These are phyloP conservation scores for Oryctes rhinoceros DNA, from an alignment of 1,140 invertebrate species.

Conservation along the genomic window DNA sequence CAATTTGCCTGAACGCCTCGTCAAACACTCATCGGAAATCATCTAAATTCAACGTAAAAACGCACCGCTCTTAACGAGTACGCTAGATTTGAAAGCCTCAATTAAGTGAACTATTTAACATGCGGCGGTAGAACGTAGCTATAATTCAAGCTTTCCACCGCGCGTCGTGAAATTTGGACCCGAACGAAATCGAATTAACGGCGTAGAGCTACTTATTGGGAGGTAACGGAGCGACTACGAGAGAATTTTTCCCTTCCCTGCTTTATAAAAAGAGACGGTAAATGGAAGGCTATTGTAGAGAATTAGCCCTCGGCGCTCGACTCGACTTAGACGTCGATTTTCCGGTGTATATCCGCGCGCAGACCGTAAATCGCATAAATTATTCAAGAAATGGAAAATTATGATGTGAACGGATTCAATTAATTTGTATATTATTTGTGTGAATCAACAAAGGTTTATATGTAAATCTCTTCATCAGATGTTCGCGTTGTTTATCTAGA, in stretches of 20 bases:
- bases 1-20: background rate
- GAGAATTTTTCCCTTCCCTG: background rate
- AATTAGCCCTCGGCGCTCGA: background rate
- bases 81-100: slow-evolving; percentile 7
- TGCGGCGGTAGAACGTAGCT: background rate
- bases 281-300: background rate
- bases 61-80: slow-evolving; percentile 6
- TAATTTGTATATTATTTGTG: background rate
- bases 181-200: background rate
- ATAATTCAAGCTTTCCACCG: background rate
- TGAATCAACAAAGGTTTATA: slow-evolving; percentile 12
- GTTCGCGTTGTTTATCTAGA: slow-evolving; percentile 4
- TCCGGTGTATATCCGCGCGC: background rate
- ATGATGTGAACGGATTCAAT: background rate
- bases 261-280: background rate
- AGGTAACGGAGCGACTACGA: background rate
- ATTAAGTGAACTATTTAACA: slow-evolving; percentile 15
- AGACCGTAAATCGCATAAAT: background rate
- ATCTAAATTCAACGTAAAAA: slow-evolving; percentile 16
- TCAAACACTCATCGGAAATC: background rate
- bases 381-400: background rate
- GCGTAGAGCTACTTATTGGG: background rate
- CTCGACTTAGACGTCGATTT: background rate
- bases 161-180: background rate
- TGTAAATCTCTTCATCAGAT: slow-evolving; percentile 7